phyloP scores from a whole-genome alignment of 1,140 invertebrate species.

The Monomorium pharaonis region DNA sequence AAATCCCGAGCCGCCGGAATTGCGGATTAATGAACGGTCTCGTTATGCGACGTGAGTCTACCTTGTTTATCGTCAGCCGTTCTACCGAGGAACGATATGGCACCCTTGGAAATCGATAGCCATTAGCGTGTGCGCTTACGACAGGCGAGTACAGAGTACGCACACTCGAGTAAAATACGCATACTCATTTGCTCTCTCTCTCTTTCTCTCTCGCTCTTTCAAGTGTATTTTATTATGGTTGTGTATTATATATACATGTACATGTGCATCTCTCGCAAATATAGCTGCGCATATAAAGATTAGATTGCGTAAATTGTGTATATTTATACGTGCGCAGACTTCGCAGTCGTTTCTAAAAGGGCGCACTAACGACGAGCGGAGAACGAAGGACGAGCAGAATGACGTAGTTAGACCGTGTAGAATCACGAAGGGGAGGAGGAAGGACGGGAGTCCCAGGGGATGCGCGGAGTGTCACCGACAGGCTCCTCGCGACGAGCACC shows the following conservation, averaged over 20 bases:
- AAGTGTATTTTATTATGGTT: background rate
- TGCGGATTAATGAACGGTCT: conserved; percentile 67
- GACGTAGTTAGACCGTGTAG: conserved; percentile 24
- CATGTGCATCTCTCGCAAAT: background rate
- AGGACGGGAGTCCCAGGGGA: background rate
- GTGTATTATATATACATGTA: background rate
- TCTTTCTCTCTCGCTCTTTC: too few species aligned
- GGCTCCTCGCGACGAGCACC: background rate
- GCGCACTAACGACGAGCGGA: background rate
- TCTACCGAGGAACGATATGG: conserved; percentile 23
- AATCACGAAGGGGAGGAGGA: background rate
- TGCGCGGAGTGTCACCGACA: conserved; percentile 39
- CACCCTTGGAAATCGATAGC: conserved; percentile 53
- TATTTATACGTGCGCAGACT: background rate
- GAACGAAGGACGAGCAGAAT: conserved; percentile 19
- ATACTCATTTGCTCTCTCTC: background rate
- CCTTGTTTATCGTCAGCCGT: conserved; percentile 59
- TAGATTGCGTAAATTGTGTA: background rate
- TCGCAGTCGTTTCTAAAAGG: conserved; percentile 10
- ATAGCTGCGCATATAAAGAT: background rate
- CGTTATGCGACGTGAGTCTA: conserved; percentile 31
- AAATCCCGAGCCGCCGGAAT: conserved; percentile 63
- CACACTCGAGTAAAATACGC: background rate
- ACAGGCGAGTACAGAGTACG: background rate
- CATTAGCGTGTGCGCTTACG: conserved; percentile 41